Percentiles rank a stretch among this genome's conserved stretches.
Conservation (phyloP, 1,140 invertebrate genomes). For the Antheraea pernyi region DNA sequence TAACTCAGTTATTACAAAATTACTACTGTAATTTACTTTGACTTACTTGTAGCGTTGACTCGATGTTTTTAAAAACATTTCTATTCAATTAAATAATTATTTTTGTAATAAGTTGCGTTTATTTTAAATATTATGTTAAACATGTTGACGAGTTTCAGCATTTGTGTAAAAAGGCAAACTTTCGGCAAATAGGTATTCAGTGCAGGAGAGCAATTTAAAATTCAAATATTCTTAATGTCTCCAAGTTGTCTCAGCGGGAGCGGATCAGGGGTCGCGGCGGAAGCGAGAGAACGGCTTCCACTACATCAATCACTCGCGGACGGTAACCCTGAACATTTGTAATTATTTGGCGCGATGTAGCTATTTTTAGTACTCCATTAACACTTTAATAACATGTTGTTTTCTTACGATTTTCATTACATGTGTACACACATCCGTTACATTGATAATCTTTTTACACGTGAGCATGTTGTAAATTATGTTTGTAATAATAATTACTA, state of each 20-base stretch:
- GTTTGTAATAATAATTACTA: too few relatives aligned
- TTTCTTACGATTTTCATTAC: too few relatives aligned
- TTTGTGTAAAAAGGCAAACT: slow-evolving; percentile 49
- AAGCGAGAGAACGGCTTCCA: slow-evolving; percentile 49
- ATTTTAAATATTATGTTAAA: slow-evolving; percentile 21
- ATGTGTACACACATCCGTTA: too few relatives aligned
- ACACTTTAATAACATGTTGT: slow-evolving; percentile 6
- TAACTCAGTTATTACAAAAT: too few relatives aligned
- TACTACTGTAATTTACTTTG: too few relatives aligned
- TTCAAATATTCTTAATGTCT: slow-evolving; percentile 78
- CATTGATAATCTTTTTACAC: too few relatives aligned
- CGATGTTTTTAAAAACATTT: too few relatives aligned
- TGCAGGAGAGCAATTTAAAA: slow-evolving; percentile 74
- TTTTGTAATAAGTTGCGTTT: background rate
- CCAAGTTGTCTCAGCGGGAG: slow-evolving; percentile 57
- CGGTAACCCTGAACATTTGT: slow-evolving; percentile 75
- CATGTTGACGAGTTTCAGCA: slow-evolving; percentile 13
- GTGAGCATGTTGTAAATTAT: too few relatives aligned
- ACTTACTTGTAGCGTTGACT: too few relatives aligned
- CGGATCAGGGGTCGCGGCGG: slow-evolving; percentile 30
- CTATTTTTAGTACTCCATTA: slow-evolving; percentile 8
- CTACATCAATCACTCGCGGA: slow-evolving; percentile 77
- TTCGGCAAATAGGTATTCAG: slow-evolving; percentile 74
- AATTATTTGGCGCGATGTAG: slow-evolving; percentile 61
- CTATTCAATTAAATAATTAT: too few relatives aligned